Conservation (phyloP, 2,888 invertebrate species). For the Campaea margaritaria region DNA sequence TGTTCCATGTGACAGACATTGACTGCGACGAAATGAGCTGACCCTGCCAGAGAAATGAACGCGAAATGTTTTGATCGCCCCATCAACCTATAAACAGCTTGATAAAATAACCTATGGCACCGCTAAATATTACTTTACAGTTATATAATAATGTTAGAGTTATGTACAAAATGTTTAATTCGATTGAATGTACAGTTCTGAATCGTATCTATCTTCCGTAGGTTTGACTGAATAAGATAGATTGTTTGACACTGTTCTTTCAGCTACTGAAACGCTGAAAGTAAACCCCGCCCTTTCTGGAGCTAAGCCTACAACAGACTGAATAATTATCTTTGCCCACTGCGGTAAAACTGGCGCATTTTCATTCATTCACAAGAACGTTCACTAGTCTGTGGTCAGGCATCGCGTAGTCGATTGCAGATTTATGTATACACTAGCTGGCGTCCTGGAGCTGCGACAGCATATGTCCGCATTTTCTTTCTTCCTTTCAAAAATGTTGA, state of each 20-base stretch:
- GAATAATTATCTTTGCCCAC: constrained; percentile 4
- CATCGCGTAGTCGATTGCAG: constrained; percentile 8
- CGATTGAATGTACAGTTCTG: no score
- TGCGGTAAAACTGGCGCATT: constrained; percentile 26
- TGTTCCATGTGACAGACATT: constrained; percentile 9
- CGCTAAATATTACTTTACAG: no score
- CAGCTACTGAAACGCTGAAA: constrained; percentile 12
- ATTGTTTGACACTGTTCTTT: background rate
- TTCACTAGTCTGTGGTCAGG: constrained; percentile 25
- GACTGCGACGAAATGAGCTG: background rate
- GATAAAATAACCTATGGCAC: no score
- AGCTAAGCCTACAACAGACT: constrained; percentile 12
- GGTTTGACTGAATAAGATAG: background rate
- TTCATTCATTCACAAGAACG: constrained; percentile 10
- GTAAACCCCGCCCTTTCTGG: constrained; percentile 7
- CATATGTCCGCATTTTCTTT: background rate
- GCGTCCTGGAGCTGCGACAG: no score
- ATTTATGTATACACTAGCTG: constrained; percentile 3
- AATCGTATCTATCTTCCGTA: background rate
- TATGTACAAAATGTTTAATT: no score
- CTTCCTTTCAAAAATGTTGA: no score
- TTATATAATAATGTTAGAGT: no score
- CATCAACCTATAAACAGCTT: no score
- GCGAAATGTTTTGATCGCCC: background rate
- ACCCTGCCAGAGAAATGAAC: background rate